These are phyloP conservation scores for Strigamia transsilvanica DNA, from an alignment of 2,888 invertebrate species.

Conservation along the genomic window DNA sequence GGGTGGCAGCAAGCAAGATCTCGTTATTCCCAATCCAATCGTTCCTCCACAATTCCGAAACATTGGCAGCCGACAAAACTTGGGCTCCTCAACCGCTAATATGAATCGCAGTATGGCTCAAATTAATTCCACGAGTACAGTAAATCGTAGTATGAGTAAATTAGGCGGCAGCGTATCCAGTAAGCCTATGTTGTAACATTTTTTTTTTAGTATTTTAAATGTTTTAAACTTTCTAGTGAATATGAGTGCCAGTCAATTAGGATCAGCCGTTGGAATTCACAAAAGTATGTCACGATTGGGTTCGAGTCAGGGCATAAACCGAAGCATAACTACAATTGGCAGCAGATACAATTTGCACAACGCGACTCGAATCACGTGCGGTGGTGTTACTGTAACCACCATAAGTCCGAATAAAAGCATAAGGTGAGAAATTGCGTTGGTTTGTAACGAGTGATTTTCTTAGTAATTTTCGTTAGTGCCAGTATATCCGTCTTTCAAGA, in stretches of 20 bases:
- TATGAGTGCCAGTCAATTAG: slow-evolving; percentile 59
- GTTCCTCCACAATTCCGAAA: slow-evolving; percentile 70
- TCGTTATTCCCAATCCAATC: slow-evolving; percentile 51
- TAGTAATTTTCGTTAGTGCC: slow-evolving; percentile 58
- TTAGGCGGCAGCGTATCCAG: slow-evolving; percentile 63
- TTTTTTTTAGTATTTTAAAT: slow-evolving; percentile 26
- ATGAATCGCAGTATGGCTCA: slow-evolving; percentile 51
- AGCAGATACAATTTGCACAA: slow-evolving; percentile 57
- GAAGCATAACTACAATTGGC: slow-evolving; percentile 59
- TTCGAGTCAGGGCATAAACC: slow-evolving; percentile 70
- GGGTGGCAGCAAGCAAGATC: slow-evolving; percentile 66
- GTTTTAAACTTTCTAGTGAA: slow-evolving; percentile 56
- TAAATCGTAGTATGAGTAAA: slow-evolving; percentile 76
- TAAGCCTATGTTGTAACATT: slow-evolving; percentile 50
- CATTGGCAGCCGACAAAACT: slow-evolving; percentile 55
- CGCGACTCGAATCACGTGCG: slow-evolving; percentile 66
- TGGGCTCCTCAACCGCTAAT: slow-evolving; percentile 50
- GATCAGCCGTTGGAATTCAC: slow-evolving; percentile 76
- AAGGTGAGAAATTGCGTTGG: slow-evolving; percentile 57
- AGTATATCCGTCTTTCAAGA: slow-evolving; percentile 60
- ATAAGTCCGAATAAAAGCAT: slow-evolving; percentile 60
- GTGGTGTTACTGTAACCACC: slow-evolving; percentile 73
- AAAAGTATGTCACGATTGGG: slow-evolving; percentile 84
- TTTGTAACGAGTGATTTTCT: not conserved
- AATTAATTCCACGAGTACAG: slow-evolving; percentile 54